Evolutionary conservation across 2,113 vertebrate species (phyloP), one percentile per base, ranked within the genome.

Genomic region (Apteryx owenii): DNA sequence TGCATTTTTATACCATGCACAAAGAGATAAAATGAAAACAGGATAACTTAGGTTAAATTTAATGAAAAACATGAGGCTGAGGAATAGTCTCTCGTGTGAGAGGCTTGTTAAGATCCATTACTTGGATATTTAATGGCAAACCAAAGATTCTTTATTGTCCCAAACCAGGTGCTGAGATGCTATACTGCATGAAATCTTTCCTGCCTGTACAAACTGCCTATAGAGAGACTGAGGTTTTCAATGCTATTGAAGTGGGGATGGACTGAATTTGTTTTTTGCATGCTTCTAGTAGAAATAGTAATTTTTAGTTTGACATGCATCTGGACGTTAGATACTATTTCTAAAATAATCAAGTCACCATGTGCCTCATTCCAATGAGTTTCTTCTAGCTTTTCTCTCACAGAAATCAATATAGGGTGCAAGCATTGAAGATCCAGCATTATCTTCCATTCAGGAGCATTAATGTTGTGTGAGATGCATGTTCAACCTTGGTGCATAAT

Each of bases 401-500:
- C 23, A 38, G 71, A 26, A 28, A 31, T 10, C 62, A 61, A 4
- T 26, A 12, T 12, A 18, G 50, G 46, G 28, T 11, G 8, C 81
- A 70, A 46, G 1, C 56, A 17, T 3, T 33, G 51, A 29, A 28
- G 51, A 38, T 38, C 76, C 68, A 71, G 58, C 60, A 25, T 72
- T 31, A 6, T 16, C 48, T 54, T 38, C 72, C 19, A 7, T 18
- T 23, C 26, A 40, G 77, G 76, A 88, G 60, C 87, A 70, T 26
- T 2, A 9, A 26, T 11, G 20, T 7, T 73, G 33, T 9, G 51
- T 0, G 0, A 66, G 70, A 51, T 38, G 22, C 29, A 29, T 0
- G 0, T 46, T 62, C 65, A 77, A 1, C 73, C 46, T 6, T 36
- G 44, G 75, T 83, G 60, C 21, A 20, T 9, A 70, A 87, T 6